Conservation (phyloP, 2,888 invertebrate species). For the Ennomos quercinarius region DNA sequence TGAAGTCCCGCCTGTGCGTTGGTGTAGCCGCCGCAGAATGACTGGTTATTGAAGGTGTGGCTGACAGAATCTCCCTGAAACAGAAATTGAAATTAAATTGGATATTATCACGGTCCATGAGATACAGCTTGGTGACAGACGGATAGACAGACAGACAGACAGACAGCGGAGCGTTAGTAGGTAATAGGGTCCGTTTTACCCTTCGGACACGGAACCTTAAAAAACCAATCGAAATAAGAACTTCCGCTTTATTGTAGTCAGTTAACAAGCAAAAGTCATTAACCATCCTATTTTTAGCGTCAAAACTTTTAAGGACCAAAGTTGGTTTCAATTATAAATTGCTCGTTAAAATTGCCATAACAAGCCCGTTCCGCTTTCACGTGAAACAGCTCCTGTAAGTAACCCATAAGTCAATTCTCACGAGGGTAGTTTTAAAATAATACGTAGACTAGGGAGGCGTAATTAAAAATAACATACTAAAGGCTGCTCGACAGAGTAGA, state of each 20-base stretch:
- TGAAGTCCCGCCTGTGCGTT: slow-evolving; percentile 70
- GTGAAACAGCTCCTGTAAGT: neutral
- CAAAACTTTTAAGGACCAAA: slow-evolving; percentile 6
- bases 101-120: no score
- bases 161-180: no score
- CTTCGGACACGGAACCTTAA: no score
- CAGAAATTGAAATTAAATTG: neutral
- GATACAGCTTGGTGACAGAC: no score
- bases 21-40: slow-evolving; percentile 68
- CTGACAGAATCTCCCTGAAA: slow-evolving; percentile 89
- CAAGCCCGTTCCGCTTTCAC: neutral
- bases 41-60: slow-evolving; percentile 80
- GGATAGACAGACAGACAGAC: no score
- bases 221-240: no score
- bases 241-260: no score
- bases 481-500: slow-evolving; percentile 17
- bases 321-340: slow-evolving; percentile 3
- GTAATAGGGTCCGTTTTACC: no score
- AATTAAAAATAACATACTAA: slow-evolving; percentile 39
- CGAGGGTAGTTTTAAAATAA: slow-evolving; percentile 14
- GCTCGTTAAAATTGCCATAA: slow-evolving; percentile 4
- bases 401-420: slow-evolving; percentile 6
- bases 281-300: no score
- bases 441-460: slow-evolving; percentile 15
- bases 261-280: no score